Percentiles rank a stretch among this genome's conserved stretches.
These are phyloP conservation scores for Athalia cordata DNA, from an alignment of 2,888 invertebrate genomes.

Conservation along the genomic window DNA sequence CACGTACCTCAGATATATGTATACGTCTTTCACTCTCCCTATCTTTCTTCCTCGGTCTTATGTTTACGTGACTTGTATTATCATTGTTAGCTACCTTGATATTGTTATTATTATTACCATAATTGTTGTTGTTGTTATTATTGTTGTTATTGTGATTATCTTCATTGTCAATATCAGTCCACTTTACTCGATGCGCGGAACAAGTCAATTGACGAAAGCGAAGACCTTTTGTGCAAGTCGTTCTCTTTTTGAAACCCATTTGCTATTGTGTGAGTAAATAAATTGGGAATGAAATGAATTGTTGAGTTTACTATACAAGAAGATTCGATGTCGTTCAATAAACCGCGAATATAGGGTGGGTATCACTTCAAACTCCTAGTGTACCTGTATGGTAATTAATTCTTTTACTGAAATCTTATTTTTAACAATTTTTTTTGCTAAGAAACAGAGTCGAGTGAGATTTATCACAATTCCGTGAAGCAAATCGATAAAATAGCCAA, in stretches of 20 bases:
- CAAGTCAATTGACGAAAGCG: slow-evolving; percentile 27
- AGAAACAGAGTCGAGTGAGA: slow-evolving; percentile 13
- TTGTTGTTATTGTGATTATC: not conserved
- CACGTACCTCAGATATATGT: not conserved
- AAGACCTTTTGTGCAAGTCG: not conserved
- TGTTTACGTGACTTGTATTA: slow-evolving; percentile 42
- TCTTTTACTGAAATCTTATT: not conserved
- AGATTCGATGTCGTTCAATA: slow-evolving; percentile 31
- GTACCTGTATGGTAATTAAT: slow-evolving; percentile 35
- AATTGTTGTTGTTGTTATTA: slow-evolving; percentile 6
- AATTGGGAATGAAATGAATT: slow-evolving; percentile 37
- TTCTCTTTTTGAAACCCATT: slow-evolving; percentile 1
- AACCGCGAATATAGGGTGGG: slow-evolving; percentile 26
- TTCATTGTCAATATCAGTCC: not conserved
- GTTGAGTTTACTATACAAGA: slow-evolving; percentile 24
- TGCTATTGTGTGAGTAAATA: slow-evolving; percentile 21
- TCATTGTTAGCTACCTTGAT: slow-evolving; percentile 3
- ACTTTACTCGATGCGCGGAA: slow-evolving; percentile 18
- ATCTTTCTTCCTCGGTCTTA: slow-evolving; percentile 11
- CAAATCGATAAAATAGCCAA: slow-evolving; percentile 39
- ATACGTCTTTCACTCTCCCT: not conserved
- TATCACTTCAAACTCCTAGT: not conserved
- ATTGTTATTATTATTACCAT: slow-evolving; percentile 13
- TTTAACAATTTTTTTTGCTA: not conserved
- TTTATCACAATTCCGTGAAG: slow-evolving; percentile 42